These are phyloP conservation scores for Pseudoips prasinana DNA, from an alignment of 2,888 invertebrate genomes.

Conservation along the genomic window DNA sequence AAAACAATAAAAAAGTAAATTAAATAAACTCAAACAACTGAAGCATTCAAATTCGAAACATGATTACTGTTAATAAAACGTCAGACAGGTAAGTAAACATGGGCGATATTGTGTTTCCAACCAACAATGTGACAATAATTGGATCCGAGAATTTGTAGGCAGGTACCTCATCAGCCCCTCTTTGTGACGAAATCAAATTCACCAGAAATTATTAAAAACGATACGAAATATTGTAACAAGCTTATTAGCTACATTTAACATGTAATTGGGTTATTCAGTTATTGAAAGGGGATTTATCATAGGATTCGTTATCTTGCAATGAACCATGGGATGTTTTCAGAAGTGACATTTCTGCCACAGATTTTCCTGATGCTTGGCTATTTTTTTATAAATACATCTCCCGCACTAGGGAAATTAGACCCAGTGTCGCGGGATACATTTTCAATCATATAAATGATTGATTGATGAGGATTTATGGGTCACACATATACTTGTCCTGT, in stretches of 20 bases:
- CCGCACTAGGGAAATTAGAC: too few species aligned
- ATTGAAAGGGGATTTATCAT: too few species aligned
- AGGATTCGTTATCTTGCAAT: too few species aligned
- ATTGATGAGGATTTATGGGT: too few species aligned
- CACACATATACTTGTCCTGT: too few species aligned
- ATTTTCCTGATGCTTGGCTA: too few species aligned
- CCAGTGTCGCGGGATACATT: too few species aligned
- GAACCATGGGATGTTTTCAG: too few species aligned
- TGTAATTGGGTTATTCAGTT: not conserved
- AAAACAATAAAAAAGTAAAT: not conserved
- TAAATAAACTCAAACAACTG: not conserved
- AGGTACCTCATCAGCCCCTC: constrained; percentile 37
- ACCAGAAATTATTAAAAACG: constrained; percentile 30
- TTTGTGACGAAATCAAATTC: constrained; percentile 28
- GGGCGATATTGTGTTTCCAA: constrained; percentile 30
- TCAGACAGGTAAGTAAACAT: constrained; percentile 15
- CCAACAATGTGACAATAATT: constrained; percentile 46
- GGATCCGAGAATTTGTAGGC: constrained; percentile 42
- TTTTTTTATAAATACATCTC: too few species aligned
- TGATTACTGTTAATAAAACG: constrained; percentile 9
- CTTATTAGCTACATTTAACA: constrained; percentile 17
- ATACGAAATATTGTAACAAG: constrained; percentile 20
- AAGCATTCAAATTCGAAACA: too few species aligned
- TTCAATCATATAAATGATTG: too few species aligned
- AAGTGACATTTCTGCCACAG: too few species aligned